These are phyloP conservation scores for Chalcosyrphus nemorum DNA, from an alignment of 2,888 invertebrate species.

Conservation along the genomic window DNA sequence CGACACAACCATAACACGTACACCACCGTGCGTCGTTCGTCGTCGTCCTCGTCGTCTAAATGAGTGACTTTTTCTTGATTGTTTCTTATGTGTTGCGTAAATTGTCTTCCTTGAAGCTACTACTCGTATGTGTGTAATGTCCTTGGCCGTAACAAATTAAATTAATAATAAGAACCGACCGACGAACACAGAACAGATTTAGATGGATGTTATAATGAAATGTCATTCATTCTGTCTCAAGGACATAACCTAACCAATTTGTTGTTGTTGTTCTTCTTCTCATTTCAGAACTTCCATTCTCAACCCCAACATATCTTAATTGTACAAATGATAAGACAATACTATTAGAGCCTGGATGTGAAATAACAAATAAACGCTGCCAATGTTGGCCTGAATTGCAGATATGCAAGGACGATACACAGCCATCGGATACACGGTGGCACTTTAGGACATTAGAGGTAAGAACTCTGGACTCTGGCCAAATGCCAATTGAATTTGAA, in stretches of 20 bases:
- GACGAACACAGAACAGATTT: constrained; percentile 10
- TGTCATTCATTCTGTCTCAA: not conserved
- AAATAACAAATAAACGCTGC: constrained; percentile 82
- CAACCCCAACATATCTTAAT: constrained; percentile 76
- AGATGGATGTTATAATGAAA: constrained; percentile 29
- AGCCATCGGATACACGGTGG: constrained; percentile 80
- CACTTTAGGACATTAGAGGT: constrained; percentile 81
- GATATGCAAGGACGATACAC: constrained; percentile 78
- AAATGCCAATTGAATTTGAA: too few species aligned
- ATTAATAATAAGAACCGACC: constrained; percentile 15
- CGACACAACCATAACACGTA: constrained; percentile 26
- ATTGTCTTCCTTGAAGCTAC: not conserved
- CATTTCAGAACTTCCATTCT: constrained; percentile 79
- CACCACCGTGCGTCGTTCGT: too few species aligned
- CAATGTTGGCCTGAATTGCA: constrained; percentile 81
- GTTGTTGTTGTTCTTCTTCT: constrained; percentile 54
- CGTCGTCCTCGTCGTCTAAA: constrained; percentile 48
- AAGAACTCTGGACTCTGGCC: not conserved
- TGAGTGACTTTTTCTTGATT: constrained; percentile 10
- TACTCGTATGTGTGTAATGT: too few species aligned
- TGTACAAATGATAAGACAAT: constrained; percentile 81
- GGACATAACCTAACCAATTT: too few species aligned
- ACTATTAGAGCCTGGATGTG: constrained; percentile 81
- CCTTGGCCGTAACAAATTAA: constrained; percentile 31
- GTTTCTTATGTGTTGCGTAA: not conserved